Evolutionary conservation across 2,113 vertebrate species (phyloP), one percentile per base, ranked within the genome.

Genomic region (Sylvia atricapilla): DNA sequence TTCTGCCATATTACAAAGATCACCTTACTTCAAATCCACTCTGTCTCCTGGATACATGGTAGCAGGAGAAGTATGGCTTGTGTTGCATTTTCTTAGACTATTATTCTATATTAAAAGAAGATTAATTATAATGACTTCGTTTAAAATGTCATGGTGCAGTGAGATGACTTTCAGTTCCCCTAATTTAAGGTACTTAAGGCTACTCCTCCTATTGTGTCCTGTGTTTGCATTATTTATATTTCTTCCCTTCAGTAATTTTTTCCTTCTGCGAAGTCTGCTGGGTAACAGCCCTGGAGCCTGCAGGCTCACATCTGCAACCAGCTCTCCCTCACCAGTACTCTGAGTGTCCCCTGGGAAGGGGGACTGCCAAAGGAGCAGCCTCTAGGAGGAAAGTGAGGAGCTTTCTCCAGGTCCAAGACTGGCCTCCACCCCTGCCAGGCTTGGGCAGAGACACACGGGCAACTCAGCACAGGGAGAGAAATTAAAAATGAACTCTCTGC

Each of bases 71-170:
- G 30, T 43, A 74, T 20, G 19, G 49, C 16, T 62, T 88, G 31
- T 27, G 55, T 39, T 81, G 59, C 49, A 43, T 47, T 89, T 89
- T 84, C 50, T 90, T 92, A 56, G 35, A 74, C 64, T 91, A 53
- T 58, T 84, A 67, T 50, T 86, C 62, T 66, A 33, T 91, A 91
- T 90, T 83, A 78, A 86, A 93, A 79, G n/a, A 90, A 89, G 72
- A 85, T 85, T 90, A 84, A 85, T 91, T 89, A 70, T 31, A 91
- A 92, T 59, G 72, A 84, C 64, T 85, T 50, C 1, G 1, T 35
- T 87, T 90, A 91, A 95, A 87, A 95, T 69, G 35, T 41, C n/a
- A 3, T 53, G 60, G 22, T 64, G 28, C 56, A 84, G 55, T 4
- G 24, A 66, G 52, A 80, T 39, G 64, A 78, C 56, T 92, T 88